These are phyloP conservation scores for Papilio glaucus DNA, from an alignment of 1,140 invertebrate species.

Conservation along the genomic window DNA sequence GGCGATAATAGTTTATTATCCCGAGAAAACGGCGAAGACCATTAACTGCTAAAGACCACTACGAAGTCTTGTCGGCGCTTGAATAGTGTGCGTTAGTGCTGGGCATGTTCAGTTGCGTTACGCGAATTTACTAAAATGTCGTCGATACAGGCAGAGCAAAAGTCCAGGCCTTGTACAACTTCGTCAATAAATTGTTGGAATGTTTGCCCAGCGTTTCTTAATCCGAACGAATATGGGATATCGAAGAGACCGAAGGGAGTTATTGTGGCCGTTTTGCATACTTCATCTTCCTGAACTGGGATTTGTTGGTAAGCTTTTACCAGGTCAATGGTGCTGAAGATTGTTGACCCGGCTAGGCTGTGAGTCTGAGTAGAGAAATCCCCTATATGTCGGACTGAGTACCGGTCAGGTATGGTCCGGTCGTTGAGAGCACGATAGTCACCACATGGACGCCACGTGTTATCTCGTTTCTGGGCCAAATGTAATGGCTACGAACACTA, in stretches of 20 bases:
- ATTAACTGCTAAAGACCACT: slow-evolving; percentile 32
- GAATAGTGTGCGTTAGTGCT: neutral
- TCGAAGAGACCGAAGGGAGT: no score
- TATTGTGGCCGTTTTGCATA: neutral
- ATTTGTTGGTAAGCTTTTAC: neutral
- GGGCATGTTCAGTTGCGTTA: neutral
- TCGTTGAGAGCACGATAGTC: neutral
- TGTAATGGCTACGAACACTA: neutral
- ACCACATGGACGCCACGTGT: neutral
- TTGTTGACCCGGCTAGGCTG: neutral
- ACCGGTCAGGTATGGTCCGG: neutral
- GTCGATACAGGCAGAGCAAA: neutral
- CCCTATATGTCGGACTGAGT: neutral
- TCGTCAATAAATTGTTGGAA: neutral
- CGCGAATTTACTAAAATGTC: neutral
- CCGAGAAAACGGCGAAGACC: slow-evolving; percentile 41
- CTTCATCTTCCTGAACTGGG: neutral
- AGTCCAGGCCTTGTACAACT: neutral
- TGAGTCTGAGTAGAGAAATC: neutral
- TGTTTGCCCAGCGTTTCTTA: neutral
- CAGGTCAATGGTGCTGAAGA: neutral
- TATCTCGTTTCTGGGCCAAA: neutral
- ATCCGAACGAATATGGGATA: neutral
- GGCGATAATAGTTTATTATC: slow-evolving; percentile 43
- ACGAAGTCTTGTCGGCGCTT: slow-evolving; percentile 5